Evolutionary conservation across 2,797 vertebrate genomes (phyloP).

Genomic region (Orientallactaga sibirica): DNA sequence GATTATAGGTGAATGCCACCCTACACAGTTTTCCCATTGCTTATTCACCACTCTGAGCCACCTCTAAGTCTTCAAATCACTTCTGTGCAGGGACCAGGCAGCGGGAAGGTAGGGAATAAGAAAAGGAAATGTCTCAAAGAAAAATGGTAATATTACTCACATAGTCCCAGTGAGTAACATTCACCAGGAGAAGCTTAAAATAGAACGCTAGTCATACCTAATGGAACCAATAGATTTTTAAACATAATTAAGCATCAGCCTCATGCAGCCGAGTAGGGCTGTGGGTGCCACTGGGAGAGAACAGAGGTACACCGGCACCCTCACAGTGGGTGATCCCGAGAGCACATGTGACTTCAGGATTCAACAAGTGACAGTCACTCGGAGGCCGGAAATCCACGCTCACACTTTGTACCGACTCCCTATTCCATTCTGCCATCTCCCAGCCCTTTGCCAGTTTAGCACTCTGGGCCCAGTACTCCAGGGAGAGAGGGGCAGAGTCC

Average conservation of each 20-base stretch:
- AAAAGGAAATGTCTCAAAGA: constrained; percentile 12
- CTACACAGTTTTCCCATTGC: not conserved
- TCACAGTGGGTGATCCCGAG: not conserved
- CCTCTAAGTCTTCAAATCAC: not conserved
- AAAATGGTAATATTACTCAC: constrained; percentile 56
- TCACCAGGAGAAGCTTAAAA: constrained; percentile 63
- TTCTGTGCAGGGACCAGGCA: not conserved
- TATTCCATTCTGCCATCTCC: not conserved
- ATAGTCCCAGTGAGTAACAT: constrained; percentile 59
- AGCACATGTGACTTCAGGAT: not conserved
- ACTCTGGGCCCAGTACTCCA: too few relatives aligned
- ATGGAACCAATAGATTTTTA: constrained; percentile 40
- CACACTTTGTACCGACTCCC: rapidly evolving
- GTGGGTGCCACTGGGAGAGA: not conserved
- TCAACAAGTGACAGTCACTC: not conserved
- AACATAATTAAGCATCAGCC: constrained; percentile 48
- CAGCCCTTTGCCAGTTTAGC: not conserved
- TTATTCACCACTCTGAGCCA: not conserved
- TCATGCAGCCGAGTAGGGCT: not conserved
- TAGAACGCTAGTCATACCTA: constrained; percentile 69
- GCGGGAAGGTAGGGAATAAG: not conserved
- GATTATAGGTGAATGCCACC: too few relatives aligned
- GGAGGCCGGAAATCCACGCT: not conserved
- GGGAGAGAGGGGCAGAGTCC: rapidly evolving
- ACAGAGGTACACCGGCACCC: not conserved